Percentiles rank a stretch among this genome's conserved stretches.
Conservation (phyloP, 2,113 vertebrate species). For the Syrrhaptes paradoxus region DNA sequence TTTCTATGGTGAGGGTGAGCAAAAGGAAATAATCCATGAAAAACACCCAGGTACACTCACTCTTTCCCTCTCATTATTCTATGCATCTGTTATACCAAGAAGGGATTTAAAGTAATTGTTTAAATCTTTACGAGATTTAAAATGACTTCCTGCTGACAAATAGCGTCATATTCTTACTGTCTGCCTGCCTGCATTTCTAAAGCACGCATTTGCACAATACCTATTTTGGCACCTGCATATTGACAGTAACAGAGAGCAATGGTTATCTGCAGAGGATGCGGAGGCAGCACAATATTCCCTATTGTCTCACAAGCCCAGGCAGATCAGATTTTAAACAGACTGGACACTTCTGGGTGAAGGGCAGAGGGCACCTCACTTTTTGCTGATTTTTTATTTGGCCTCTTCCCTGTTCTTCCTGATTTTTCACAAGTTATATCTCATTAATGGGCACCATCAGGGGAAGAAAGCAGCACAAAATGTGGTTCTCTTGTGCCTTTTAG, state of each 20-base stretch:
- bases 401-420: not conserved
- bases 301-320: not conserved
- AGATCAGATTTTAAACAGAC: not conserved
- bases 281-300: not conserved
- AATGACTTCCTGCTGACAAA: not conserved
- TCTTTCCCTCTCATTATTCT: not conserved
- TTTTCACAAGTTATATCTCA: not conserved
- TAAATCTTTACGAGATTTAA: not conserved
- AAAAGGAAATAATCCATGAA: not conserved
- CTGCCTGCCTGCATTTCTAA: not conserved
- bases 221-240: not conserved
- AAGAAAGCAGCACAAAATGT: not conserved
- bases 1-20: slow-evolving; percentile 29
- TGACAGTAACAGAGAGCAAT: not conserved
- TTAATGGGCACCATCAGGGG: not conserved
- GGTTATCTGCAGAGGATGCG: not conserved
- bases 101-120: slow-evolving; percentile 6
- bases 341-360: not conserved
- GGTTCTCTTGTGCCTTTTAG: not conserved
- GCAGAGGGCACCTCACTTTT: not conserved
- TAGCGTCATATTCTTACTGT: not conserved
- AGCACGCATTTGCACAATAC: not conserved
- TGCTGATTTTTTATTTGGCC: not conserved
- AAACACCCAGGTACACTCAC: not conserved
- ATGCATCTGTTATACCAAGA: not conserved